Base-by-base conservation (phyloP, 2,113 vertebrate species). In the Eolophus roseicapilla region DNA sequence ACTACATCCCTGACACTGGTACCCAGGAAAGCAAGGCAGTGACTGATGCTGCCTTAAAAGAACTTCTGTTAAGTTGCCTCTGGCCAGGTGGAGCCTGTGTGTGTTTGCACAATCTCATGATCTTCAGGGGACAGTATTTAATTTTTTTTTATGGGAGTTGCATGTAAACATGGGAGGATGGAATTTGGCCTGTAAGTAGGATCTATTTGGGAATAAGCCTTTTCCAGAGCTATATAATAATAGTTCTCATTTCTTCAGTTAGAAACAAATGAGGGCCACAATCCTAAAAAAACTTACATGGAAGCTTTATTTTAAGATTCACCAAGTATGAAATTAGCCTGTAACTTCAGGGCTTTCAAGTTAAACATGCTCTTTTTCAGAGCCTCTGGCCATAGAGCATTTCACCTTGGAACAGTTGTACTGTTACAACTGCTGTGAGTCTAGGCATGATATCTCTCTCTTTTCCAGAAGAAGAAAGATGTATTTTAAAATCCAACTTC, bases 171-270 rank as follows among this genome's bases (percentile, higher is more conserved):
- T 46, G 47, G 74, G 62, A 95, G 82, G 83, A 70, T 79, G 92
- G 86, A 92, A 75, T 83, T 92, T 86, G 81, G 37, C 86, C 86
- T 82, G 69, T 71, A 90, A 93, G 81, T 86, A 92, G 69, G 86
- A 94, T 81, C 88, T 69, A 12, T 82, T 88, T 93, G 93, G 86
- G 84, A 95, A 93, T 91, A 92, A 91, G 37, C 44, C 73, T 88
- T 93, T 93, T 93, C 68, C 77, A 94, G 80, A 76, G 53, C 63
- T 82, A 4, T 86, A 2, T 94, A 96, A 94, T 95, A 80, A 96
- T 82, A 91, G 88, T 74, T 92, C 94, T 92, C 41, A 67, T 94
- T 94, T 91, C 93, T 97, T 92, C 88, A 91, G 65, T 88, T 93
- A 89, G 82, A 95, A 92, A 41, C 44, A 79, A 78, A n/a, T n/a